Evolutionary conservation across 2,888 invertebrate species (phyloP), one percentile per base, ranked within the genome.

Genomic region (Dichetophora obliterata): DNA sequence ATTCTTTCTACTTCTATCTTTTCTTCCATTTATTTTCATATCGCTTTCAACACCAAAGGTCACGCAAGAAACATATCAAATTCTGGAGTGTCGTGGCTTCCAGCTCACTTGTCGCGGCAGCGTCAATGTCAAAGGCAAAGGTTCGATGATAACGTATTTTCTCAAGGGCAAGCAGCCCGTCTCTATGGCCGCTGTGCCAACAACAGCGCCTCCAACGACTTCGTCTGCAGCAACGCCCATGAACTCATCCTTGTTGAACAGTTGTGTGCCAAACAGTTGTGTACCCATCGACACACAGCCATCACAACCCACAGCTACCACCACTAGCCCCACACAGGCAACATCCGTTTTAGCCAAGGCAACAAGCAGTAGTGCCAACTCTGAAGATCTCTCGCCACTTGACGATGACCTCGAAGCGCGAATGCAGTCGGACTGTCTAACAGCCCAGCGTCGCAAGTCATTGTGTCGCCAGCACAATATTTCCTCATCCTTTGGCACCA

Each of bases 71-170:
- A 93, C 96, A 79, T 94, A 94, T 87, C 94, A 95, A 84, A 94
- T 98, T 82, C 90, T 98, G 65, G 90, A 92, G 81, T 89, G 91
- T 19, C 93, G 94, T 77, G 96, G 96, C 57, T 98, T 95, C 90
- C 92, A 93, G 54, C 91, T 97, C 59, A 93, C 93, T 37, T 96
- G 96, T 88, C 92, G 98, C 5, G 98, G 98, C 22, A 93, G 93
- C 79, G 94, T 98, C 73, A 94, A 95, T 85, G 97, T 98, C 16
- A 98, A 98, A 89, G 98, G 98, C 75, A 98, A 98, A 89, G 98
- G 97, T 24, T 94, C 95, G 82, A 98, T 98, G 97, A 92, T 96
- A 80, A 98, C 97, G 0, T 97, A 94, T 90, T 96, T 96, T 78
- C 85, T 89, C 3, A 88, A 89, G 75, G 86, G 86, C 19, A 89